Evolutionary conservation across 2,888 invertebrate genomes (phyloP).

Genomic region (Drosophila helvetica): DNA sequence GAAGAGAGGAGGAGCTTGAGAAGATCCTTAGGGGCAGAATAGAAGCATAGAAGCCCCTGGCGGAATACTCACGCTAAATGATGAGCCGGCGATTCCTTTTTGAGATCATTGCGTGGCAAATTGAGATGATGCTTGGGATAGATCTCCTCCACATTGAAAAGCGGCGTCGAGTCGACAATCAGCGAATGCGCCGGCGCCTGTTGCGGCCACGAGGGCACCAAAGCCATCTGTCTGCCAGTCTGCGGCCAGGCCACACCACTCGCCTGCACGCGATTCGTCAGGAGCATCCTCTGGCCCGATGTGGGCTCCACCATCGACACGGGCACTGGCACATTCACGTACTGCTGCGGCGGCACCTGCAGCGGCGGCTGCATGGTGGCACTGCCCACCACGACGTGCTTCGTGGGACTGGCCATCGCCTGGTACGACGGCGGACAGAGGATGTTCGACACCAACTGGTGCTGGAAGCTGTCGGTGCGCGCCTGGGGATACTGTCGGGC

Average conservation of each 20-base stretch:
- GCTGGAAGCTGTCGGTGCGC: slow-evolving; percentile 93
- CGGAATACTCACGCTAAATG: slow-evolving; percentile 83
- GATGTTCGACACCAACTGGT: slow-evolving; percentile 96
- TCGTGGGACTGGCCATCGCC: slow-evolving; percentile 88
- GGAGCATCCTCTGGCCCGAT: slow-evolving; percentile 90
- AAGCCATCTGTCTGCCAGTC: slow-evolving; percentile 89
- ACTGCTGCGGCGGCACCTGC: slow-evolving; percentile 91
- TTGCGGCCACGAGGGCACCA: slow-evolving; percentile 94
- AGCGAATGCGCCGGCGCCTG: slow-evolving; percentile 89
- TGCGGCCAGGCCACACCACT: slow-evolving; percentile 84
- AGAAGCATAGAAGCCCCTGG: no score
- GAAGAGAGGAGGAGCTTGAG: no score
- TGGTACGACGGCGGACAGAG: slow-evolving; percentile 95
- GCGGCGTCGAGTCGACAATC: slow-evolving; percentile 90
- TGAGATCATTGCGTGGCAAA: slow-evolving; percentile 86
- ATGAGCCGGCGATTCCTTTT: slow-evolving; percentile 85
- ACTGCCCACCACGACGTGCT: slow-evolving; percentile 86
- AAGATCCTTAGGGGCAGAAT: neutral
- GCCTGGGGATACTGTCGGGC: slow-evolving; percentile 88
- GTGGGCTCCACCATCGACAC: slow-evolving; percentile 96
- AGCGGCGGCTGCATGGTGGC: slow-evolving; percentile 85
- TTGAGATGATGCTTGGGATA: slow-evolving; percentile 87
- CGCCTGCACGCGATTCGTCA: slow-evolving; percentile 85
- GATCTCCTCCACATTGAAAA: slow-evolving; percentile 87
- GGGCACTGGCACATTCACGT: slow-evolving; percentile 88